Evolutionary conservation across 2,113 vertebrate species (phyloP).

Genomic region (Porphyrio hochstetteri): DNA sequence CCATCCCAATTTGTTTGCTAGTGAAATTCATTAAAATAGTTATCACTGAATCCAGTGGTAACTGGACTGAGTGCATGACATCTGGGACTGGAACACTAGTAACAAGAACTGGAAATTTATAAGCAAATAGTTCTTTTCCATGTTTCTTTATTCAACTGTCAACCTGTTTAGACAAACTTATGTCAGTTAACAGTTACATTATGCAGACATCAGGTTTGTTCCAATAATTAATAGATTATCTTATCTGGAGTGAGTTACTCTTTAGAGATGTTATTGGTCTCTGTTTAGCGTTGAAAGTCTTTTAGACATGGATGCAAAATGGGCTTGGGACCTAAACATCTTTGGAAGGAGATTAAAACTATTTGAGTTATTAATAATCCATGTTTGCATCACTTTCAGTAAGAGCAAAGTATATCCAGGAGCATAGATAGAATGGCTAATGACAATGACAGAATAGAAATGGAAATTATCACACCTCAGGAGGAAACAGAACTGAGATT

Average conservation of each 20-base stretch:
- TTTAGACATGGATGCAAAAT: not conserved
- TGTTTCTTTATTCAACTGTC: not conserved
- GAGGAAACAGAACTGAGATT: not conserved
- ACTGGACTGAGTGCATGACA: not conserved
- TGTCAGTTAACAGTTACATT: not conserved
- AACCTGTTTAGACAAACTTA: not conserved
- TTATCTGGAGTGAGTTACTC: not conserved
- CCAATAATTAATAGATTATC: not conserved
- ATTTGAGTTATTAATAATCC: not conserved
- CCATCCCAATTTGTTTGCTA: not conserved
- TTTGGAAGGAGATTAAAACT: not conserved
- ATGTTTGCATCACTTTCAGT: not conserved
- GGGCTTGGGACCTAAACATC: not conserved
- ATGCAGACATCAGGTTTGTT: not conserved
- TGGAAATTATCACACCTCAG: not conserved
- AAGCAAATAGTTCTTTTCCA: not conserved
- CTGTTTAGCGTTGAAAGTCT: not conserved
- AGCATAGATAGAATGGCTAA: not conserved
- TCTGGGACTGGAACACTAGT: not conserved
- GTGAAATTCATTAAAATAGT: not conserved
- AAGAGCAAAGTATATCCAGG: not conserved
- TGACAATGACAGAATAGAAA: conserved; percentile 4
- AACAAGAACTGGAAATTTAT: not conserved
- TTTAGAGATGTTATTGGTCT: not conserved
- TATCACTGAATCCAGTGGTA: not conserved